A percentile compares a stretch with the other conserved stretches of the same genome.
These are phyloP conservation scores for Sylvia atricapilla DNA, from an alignment of 2,113 vertebrate species.

Conservation along the genomic window DNA sequence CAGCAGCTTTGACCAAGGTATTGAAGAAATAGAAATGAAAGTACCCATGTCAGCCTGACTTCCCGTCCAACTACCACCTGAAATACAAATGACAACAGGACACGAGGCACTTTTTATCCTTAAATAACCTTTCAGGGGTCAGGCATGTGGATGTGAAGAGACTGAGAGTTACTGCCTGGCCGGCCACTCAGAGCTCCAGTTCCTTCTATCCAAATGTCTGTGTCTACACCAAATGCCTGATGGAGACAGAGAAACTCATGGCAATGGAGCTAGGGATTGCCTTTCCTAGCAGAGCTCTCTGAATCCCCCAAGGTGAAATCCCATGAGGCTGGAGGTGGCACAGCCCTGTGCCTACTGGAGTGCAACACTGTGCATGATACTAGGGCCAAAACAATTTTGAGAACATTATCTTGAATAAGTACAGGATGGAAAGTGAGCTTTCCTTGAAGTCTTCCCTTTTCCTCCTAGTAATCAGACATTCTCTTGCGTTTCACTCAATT, in stretches of 20 bases:
- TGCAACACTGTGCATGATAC: rapidly evolving
- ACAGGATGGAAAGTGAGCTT: neutral
- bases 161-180: neutral
- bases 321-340: rapidly evolving
- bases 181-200: neutral
- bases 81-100: neutral
- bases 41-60: neutral
- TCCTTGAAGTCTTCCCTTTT: neutral
- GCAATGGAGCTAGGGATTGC: neutral
- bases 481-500: neutral
- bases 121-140: neutral
- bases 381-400: neutral
- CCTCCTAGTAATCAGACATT: neutral
- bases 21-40: neutral
- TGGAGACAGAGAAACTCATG: neutral
- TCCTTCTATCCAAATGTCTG: neutral
- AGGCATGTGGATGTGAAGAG: neutral
- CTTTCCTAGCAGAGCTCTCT: neutral
- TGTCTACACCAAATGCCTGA: no score
- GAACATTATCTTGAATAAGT: neutral
- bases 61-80: neutral
- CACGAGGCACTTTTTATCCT: neutral
- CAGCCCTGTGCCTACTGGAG: neutral
- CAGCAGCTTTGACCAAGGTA: neutral
- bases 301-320: neutral